Evolutionary conservation across 2,113 vertebrate genomes (phyloP), one percentile per base, ranked within the genome.

Genomic region (Athene cunicularia): DNA sequence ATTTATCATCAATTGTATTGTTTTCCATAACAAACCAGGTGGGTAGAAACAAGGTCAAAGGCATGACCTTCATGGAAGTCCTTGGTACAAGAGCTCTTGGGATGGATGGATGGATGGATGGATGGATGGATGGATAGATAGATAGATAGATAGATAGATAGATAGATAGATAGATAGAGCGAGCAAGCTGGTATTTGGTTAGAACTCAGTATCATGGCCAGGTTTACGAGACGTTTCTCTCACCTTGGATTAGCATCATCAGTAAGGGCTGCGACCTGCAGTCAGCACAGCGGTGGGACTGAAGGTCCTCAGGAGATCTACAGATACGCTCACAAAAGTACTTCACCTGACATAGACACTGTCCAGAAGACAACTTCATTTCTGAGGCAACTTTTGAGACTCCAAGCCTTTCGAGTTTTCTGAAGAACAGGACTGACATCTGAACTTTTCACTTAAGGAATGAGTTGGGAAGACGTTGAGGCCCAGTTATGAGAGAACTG

Each of bases 251-350:
- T 0, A 32, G 43, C 9, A 4, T 16, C 6, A 4, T 2, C 55
- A 30, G 22, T 1, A 3, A 35, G 26, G 62, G 35, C 55, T 73
- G 45, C 0, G 49, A 41, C 15, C 53, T 12, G 80, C 70, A 81
- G 22, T 11, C 84, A 58, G 58, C 41, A 30, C 1, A 0, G 52
- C 1, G 16, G 16, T 52, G 55, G 50, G 52, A 3, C 37, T 8
- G 4, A 7, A 32, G 2, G 35, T 15, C 77, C 80, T n/a, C 5
- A 7, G 50, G 49, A 47, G 1, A 1, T 1, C 11, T 2, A 49
- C 2, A 30, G 30, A 4, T 7, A 3, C 2, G 30, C 37, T 12
- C 53, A 58, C 19, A 56, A 28, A 66, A 60, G 20, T 20, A n/a
- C 22, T n/a, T 91, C 11, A 14, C 30, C 73, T 11, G 43, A 6